Percentiles rank a stretch among this genome's conserved stretches.
Conservation (phyloP, 2,888 invertebrate species). For the Euphydryas editha region DNA sequence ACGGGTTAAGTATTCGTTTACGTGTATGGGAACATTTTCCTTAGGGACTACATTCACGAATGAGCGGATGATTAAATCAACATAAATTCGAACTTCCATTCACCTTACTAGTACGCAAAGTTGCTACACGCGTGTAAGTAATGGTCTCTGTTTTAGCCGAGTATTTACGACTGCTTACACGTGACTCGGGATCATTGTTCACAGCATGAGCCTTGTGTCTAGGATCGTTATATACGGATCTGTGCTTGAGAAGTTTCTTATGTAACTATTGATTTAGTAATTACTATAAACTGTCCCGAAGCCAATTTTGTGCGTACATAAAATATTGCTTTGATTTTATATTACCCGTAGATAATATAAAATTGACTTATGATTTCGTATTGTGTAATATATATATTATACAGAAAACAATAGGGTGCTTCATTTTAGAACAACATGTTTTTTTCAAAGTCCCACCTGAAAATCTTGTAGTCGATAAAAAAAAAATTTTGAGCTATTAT, state of each 20-base stretch:
- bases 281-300: background rate
- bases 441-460: too few relatives aligned
- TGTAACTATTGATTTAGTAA: background rate
- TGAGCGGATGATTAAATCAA: slow-evolving; percentile 64
- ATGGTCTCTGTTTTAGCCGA: slow-evolving; percentile 52
- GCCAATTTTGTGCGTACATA: background rate
- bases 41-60: slow-evolving; percentile 48
- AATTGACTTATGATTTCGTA: too few relatives aligned
- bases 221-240: background rate
- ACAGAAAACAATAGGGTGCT: too few relatives aligned
- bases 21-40: slow-evolving; percentile 48
- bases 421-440: too few relatives aligned
- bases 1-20: slow-evolving; percentile 30
- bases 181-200: slow-evolving; percentile 23
- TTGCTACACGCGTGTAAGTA: slow-evolving; percentile 49
- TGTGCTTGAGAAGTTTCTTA: background rate
- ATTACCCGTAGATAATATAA: too few relatives aligned
- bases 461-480: too few relatives aligned
- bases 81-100: slow-evolving; percentile 58
- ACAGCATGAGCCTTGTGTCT: slow-evolving; percentile 4
- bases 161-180: slow-evolving; percentile 43
- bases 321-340: background rate
- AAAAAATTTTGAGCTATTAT: too few relatives aligned
- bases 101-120: slow-evolving; percentile 36
- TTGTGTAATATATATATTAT: too few relatives aligned